Evolutionary conservation across 64 coral and sea anemone species (phyloP).

Genomic region (Stichodactyla helianthus): DNA sequence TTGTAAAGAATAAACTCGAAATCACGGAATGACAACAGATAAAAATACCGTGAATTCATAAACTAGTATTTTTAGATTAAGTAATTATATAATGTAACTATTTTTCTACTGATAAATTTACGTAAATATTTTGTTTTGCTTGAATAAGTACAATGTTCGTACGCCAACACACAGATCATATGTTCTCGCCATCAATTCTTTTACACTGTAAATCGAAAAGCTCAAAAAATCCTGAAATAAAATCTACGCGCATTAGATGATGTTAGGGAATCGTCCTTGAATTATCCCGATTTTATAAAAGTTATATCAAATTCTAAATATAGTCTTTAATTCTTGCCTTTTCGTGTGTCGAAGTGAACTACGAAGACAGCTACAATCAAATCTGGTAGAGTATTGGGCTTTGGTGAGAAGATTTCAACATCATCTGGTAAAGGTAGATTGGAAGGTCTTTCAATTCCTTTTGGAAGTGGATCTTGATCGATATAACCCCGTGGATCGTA

Average conservation of each 20-base stretch:
- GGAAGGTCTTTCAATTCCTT: not conserved
- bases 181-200: not conserved
- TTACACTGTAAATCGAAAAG: not conserved
- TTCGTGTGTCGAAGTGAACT: slow-evolving; percentile 92
- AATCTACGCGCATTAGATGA: not conserved
- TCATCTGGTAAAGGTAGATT: not conserved
- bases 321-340: slow-evolving; percentile 42
- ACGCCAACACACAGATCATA: not conserved
- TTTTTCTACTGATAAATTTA: not conserved
- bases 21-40: too few species aligned
- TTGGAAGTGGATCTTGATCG: not conserved
- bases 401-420: not conserved
- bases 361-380: slow-evolving; percentile 94
- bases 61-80: not conserved
- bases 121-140: not conserved
- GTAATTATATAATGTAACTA: not conserved
- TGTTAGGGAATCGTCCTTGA: too few species aligned
- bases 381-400: slow-evolving; percentile 25
- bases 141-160: not conserved
- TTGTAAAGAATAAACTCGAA: too few species aligned
- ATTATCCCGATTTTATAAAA: too few species aligned
- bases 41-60: not conserved
- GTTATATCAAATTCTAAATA: too few species aligned
- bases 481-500: slow-evolving; percentile 52
- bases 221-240: not conserved